phyloP scores from a whole-genome alignment of 2,797 vertebrate genomes.

The Taeniopygia guttata region DNA sequence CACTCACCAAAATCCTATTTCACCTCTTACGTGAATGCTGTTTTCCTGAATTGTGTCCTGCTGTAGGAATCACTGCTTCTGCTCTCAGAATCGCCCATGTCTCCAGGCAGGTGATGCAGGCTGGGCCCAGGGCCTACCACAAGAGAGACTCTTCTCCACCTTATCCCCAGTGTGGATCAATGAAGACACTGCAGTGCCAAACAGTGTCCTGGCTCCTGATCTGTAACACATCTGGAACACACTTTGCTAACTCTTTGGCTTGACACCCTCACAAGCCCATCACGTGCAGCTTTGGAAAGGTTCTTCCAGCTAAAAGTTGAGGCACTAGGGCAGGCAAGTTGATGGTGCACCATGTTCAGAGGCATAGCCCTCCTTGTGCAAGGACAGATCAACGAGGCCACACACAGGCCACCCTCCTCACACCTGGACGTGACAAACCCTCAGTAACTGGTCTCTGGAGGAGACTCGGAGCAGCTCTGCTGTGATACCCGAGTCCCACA shows the following conservation, averaged over 20 bases:
- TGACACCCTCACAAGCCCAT: not conserved
- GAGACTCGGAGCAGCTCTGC: not conserved
- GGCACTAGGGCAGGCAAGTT: not conserved
- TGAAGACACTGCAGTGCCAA: not conserved
- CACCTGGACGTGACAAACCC: not conserved
- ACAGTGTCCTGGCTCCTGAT: not conserved
- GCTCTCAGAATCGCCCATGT: accelerated
- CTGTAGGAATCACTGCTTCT: not conserved
- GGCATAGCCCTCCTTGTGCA: not conserved
- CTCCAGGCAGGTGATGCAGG: not conserved
- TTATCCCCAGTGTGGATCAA: not conserved
- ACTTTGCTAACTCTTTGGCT: not conserved
- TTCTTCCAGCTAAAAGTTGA: not conserved
- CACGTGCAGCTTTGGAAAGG: not conserved
- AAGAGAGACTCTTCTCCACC: not conserved
- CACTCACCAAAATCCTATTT: not conserved
- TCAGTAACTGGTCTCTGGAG: not conserved
- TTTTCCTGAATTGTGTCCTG: not conserved
- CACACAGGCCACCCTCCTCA: not conserved
- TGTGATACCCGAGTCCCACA: accelerated
- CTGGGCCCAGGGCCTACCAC: not conserved
- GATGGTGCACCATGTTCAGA: not conserved
- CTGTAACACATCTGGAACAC: not conserved
- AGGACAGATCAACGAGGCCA: not conserved
- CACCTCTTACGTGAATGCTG: not conserved